Conservation (phyloP, 2,797 vertebrate genomes). For the Saguinus oedipus region DNA sequence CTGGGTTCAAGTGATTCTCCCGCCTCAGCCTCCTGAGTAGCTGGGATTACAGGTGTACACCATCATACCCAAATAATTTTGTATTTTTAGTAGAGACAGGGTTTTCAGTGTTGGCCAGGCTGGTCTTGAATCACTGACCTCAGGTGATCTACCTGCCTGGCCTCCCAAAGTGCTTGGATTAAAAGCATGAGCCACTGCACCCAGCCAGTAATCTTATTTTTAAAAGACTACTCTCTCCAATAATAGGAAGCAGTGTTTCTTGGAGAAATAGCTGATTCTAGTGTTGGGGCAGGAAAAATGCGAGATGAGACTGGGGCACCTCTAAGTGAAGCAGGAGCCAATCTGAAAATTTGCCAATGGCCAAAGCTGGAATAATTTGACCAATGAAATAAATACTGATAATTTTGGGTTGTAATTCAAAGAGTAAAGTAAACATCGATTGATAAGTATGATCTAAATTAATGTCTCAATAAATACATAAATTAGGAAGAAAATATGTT, state of each 20-base stretch:
- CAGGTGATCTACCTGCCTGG: no score
- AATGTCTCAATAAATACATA: neutral
- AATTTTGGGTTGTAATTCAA: neutral
- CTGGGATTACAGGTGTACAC: no score
- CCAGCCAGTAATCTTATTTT: neutral
- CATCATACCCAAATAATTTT: no score
- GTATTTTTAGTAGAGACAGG: no score
- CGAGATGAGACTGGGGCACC: neutral
- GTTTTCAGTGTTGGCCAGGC: no score
- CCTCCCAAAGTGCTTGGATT: no score
- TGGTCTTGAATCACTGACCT: no score
- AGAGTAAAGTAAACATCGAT: neutral
- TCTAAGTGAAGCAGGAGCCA: neutral
- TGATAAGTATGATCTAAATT: neutral
- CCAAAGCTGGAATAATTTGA: neutral
- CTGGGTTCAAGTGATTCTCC: no score
- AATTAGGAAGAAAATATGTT: neutral
- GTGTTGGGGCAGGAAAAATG: neutral
- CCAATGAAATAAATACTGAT: neutral
- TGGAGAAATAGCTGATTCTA: neutral
- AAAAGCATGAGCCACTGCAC: no score
- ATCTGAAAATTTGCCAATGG: neutral
- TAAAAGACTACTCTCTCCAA: neutral
- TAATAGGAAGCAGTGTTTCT: neutral
- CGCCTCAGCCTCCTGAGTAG: no score